These are phyloP conservation scores for Grapholita molesta DNA, from an alignment of 1,140 invertebrate genomes.

Conservation along the genomic window DNA sequence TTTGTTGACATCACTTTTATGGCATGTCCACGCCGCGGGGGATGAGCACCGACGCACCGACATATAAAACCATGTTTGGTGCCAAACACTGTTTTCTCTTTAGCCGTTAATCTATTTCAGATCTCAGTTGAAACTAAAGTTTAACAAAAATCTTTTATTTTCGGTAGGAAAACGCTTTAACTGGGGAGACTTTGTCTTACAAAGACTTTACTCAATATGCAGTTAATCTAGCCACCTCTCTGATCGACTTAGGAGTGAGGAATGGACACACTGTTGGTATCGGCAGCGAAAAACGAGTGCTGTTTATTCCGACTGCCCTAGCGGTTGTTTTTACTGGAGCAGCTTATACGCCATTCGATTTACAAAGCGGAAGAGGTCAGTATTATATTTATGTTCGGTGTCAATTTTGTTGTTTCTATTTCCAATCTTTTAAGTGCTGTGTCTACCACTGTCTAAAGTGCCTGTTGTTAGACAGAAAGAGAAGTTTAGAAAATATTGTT, in stretches of 20 bases:
- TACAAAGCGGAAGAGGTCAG: constrained; percentile 72
- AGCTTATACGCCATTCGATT: constrained; percentile 48
- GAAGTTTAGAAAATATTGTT: too few relatives aligned
- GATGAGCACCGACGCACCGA: too few relatives aligned
- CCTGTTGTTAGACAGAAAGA: neutral
- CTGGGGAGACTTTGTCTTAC: constrained; percentile 42
- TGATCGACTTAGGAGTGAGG: constrained; percentile 42
- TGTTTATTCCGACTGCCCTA: constrained; percentile 80
- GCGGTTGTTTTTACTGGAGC: constrained; percentile 56
- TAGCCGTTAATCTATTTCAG: too few relatives aligned
- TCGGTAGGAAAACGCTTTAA: constrained; percentile 39
- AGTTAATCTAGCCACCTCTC: constrained; percentile 38
- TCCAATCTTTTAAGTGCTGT: too few relatives aligned
- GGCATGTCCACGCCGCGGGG: too few relatives aligned
- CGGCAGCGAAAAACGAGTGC: constrained; percentile 80
- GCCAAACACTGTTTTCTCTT: too few relatives aligned
- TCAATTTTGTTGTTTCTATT: constrained; percentile 61
- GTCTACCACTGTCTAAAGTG: neutral
- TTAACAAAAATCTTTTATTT: neutral
- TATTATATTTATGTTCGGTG: constrained; percentile 60
- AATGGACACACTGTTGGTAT: constrained; percentile 79
- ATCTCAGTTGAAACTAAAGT: neutral
- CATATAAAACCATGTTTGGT: too few relatives aligned
- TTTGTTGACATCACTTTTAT: too few relatives aligned
- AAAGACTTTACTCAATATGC: constrained; percentile 47